These are phyloP conservation scores for Austrofundulus limnaeus DNA, from an alignment of 2,113 vertebrate genomes.

Conservation along the genomic window DNA sequence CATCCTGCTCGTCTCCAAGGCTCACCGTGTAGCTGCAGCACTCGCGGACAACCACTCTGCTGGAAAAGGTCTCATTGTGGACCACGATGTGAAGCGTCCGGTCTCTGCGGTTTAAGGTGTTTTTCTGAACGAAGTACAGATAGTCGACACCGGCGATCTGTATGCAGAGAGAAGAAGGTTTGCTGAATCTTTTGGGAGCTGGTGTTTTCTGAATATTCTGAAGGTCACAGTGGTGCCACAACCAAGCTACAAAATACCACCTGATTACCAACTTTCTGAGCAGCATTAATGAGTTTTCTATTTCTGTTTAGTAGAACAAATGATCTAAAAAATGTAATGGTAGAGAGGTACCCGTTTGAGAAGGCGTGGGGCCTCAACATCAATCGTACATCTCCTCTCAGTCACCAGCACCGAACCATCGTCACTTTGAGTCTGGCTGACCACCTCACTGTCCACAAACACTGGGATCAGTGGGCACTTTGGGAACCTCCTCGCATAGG, in stretches of 20 bases:
- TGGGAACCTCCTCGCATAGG: constrained; percentile 92
- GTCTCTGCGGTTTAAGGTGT: constrained; percentile 88
- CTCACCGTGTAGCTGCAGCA: constrained; percentile 93
- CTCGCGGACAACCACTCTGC: constrained; percentile 86
- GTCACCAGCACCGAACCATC: constrained; percentile 82
- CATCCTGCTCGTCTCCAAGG: not conserved
- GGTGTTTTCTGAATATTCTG: not conserved
- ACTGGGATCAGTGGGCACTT: constrained; percentile 92
- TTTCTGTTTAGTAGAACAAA: not conserved
- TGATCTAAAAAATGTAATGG: not conserved
- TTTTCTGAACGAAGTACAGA: constrained; percentile 94
- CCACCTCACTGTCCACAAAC: constrained; percentile 91
- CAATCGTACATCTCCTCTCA: constrained; percentile 90
- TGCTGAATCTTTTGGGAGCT: not conserved
- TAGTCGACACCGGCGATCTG: constrained; percentile 96
- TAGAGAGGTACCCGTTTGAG: constrained; percentile 86
- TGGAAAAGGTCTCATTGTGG: constrained; percentile 93
- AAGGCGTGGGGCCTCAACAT: constrained; percentile 91
- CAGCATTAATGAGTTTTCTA: too few relatives aligned
- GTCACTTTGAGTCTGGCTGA: constrained; percentile 85
- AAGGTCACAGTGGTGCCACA: too few relatives aligned
- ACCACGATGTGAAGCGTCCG: constrained; percentile 92
- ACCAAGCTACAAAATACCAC: not conserved
- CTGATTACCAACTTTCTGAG: not conserved
- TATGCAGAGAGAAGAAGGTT: not conserved